Conservation (phyloP, 2,113 vertebrate species). For the Irena cyanogastra region DNA sequence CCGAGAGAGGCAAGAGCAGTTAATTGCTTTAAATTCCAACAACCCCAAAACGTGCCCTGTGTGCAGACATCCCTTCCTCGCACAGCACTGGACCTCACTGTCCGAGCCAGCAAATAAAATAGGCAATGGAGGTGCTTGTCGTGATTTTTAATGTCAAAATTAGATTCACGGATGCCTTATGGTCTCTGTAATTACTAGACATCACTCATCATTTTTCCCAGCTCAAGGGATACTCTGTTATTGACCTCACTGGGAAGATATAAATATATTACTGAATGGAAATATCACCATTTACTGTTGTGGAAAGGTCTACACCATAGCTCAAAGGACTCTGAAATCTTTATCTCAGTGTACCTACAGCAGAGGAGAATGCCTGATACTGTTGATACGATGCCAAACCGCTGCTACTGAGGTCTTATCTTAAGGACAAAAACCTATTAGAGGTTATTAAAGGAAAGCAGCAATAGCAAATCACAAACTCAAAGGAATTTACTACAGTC, state of each 20-base stretch:
- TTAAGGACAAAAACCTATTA: background rate
- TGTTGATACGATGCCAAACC: background rate
- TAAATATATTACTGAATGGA: constrained; percentile 31
- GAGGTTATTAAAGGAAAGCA: background rate
- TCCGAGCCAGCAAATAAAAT: background rate
- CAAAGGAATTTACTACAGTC: background rate
- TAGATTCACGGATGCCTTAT: constrained; percentile 29
- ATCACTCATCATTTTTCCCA: constrained; percentile 49
- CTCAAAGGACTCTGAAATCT: constrained; percentile 22
- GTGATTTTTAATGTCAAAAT: constrained; percentile 39
- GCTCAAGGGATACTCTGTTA: constrained; percentile 39
- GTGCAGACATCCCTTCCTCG: background rate
- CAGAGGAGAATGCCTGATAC: background rate
- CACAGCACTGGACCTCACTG: background rate
- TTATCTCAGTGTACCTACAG: background rate
- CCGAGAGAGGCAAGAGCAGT: background rate
- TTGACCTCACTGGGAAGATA: constrained; percentile 47
- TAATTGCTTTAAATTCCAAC: constrained; percentile 56
- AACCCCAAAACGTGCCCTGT: constrained; percentile 28
- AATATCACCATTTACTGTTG: constrained; percentile 13
- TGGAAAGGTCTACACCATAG: background rate
- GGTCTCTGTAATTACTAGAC: constrained; percentile 36
- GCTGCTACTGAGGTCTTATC: background rate
- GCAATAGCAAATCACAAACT: background rate
- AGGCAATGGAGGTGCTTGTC: background rate